Conservation (phyloP, 1,140 invertebrate species). For the Aphelenchoides besseyi region DNA sequence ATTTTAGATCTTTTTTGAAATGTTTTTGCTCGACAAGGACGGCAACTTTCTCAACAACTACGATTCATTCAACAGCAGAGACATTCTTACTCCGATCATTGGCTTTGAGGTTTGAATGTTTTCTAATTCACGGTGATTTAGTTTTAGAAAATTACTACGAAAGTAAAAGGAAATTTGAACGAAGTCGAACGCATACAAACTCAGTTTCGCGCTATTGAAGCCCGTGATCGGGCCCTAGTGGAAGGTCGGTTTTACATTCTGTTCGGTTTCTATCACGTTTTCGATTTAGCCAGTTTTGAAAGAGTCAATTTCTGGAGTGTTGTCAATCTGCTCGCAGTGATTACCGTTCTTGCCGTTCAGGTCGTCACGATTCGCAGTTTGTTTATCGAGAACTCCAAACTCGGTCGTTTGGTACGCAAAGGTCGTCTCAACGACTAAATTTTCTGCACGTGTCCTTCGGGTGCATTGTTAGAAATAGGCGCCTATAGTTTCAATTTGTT, state of each 20-base stretch:
- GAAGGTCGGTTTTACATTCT: no score
- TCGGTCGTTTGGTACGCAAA: slow-evolving; percentile 45
- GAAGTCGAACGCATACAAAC: slow-evolving; percentile 63
- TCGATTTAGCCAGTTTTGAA: slow-evolving; percentile 64
- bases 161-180: slow-evolving; percentile 63
- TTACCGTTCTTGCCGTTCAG: slow-evolving; percentile 63
- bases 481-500: no score
- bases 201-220: slow-evolving; percentile 63
- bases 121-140: slow-evolving; percentile 13
- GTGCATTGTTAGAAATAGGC: no score
- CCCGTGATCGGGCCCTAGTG: slow-evolving; percentile 62
- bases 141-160: slow-evolving; percentile 62
- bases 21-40: slow-evolving; percentile 60
- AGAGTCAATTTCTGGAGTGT: slow-evolving; percentile 64
- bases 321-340: slow-evolving; percentile 63
- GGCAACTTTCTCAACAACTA: slow-evolving; percentile 51
- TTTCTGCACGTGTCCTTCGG: no score
- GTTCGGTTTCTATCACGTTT: no score
- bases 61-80: slow-evolving; percentile 23
- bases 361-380: slow-evolving; percentile 64
- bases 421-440: slow-evolving; percentile 31
- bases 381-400: slow-evolving; percentile 63
- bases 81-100: slow-evolving; percentile 15
- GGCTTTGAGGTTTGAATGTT: slow-evolving; percentile 14
- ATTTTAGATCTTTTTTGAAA: slow-evolving; percentile 64